Evolutionary conservation across 1,140 invertebrate species (phyloP), one percentile per base, ranked within the genome.

Genomic region (Leptoteleia sp.): DNA sequence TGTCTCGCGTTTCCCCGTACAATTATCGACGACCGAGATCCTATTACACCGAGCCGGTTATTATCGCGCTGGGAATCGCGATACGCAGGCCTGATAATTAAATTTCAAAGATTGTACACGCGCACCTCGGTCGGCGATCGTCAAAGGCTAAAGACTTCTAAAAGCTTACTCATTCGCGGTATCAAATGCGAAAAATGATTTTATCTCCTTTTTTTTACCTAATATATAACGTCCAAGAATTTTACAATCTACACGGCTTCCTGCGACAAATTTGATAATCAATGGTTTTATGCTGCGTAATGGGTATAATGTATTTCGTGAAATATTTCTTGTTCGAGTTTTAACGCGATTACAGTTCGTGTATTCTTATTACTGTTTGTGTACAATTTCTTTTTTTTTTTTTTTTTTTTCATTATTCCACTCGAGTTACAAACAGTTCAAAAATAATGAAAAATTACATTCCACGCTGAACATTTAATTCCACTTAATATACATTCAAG

Each of bases 51-150:
- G 47, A 76, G 67, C 77, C 76, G 77, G 77, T 70, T 70, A 75
- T 83, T 82, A 84, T 83, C 79, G 64, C 73, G 68, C 55, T 57
- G 70, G 70, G 45, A 73, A 82, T 86, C 72, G 61, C 61, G 79
- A 80, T 84, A 79, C 47, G 62, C 47, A 40, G 64, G 57, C 17
- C 38, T 68, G 79, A 79, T 85, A 84, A 85, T 83, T 83, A 82
- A 84, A 85, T 84, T 82, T 81, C 75, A 77, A 81, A 75, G 68
- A 81, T 80, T 70, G 61, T 59, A 47, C 72, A 81, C 62, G 75
- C 57, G 67, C 67, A 40, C 47, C 35, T 48, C 29, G 31, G 71
- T 43, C 77, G 62, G 62, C 67, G 47, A 62, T 68, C 72, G 72
- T 80, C 72, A 77, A 72, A 77, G 76, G 47, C 52, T 61, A 59